phyloP scores from a whole-genome alignment of 2,113 vertebrate species.

The human region DNA sequence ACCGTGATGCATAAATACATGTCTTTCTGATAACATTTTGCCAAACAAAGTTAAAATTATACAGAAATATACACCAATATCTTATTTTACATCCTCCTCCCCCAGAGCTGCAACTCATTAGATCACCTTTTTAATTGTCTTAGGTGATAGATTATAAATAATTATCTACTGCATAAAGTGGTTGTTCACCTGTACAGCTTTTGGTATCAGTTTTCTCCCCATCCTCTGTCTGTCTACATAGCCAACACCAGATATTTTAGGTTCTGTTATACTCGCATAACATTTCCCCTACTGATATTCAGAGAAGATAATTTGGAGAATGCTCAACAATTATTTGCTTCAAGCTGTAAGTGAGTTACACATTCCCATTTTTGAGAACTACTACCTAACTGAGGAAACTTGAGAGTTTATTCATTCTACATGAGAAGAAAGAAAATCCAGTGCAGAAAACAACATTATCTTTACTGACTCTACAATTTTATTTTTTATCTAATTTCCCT shows the following conservation, averaged over 20 bases:
- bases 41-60: neutral
- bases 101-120: neutral
- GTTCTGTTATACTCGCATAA: neutral
- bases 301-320: neutral
- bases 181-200: neutral
- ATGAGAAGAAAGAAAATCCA: neutral
- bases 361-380: neutral
- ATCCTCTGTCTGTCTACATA: neutral
- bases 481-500: neutral
- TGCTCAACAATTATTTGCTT: neutral
- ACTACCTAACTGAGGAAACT: neutral
- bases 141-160: neutral
- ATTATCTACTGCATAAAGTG: neutral
- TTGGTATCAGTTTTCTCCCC: neutral
- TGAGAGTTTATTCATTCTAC: neutral
- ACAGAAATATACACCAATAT: neutral
- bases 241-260: neutral
- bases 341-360: neutral
- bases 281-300: neutral
- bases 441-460: neutral
- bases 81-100: neutral
- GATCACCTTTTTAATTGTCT: neutral
- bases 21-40: neutral
- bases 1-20: neutral
- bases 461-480: neutral